These are phyloP conservation scores for Hycleus cichorii DNA, from an alignment of 1,140 invertebrate species.

Conservation along the genomic window DNA sequence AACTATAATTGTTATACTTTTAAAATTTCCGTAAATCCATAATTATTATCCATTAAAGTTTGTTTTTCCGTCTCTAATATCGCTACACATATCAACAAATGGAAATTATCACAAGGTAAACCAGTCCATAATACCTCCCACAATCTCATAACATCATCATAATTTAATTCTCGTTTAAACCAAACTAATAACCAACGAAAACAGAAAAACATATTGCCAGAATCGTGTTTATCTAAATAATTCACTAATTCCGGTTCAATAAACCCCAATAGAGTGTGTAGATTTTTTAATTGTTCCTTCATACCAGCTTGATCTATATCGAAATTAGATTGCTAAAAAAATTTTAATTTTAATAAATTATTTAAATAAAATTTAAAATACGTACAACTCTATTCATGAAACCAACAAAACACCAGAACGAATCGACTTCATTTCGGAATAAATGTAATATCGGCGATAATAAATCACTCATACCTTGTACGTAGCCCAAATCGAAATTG, in stretches of 20 bases:
- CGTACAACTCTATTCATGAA: conserved; percentile 93
- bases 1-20: conserved; percentile 57
- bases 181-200: conserved; percentile 87
- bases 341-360: no score
- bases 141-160: conserved; percentile 66
- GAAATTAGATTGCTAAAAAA: conserved; percentile 80
- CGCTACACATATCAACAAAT: conserved; percentile 82
- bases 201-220: conserved; percentile 97
- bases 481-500: conserved; percentile 96
- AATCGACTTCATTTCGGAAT: conserved; percentile 87
- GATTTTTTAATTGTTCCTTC: conserved; percentile 83
- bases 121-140: conserved; percentile 88
- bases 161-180: conserved; percentile 74
- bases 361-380: conserved; percentile 19
- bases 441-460: conserved; percentile 87
- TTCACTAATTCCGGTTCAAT: conserved; percentile 76
- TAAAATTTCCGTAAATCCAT: conserved; percentile 92
- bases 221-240: conserved; percentile 86
- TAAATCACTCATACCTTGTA: conserved; percentile 96
- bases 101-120: conserved; percentile 89
- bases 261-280: conserved; percentile 74
- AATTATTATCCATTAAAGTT: conserved; percentile 79
- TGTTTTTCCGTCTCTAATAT: conserved; percentile 84
- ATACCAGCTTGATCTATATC: conserved; percentile 96
- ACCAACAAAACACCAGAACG: conserved; percentile 99